These are phyloP conservation scores for Phaethon lepturus DNA, from an alignment of 2,113 vertebrate species.

Conservation along the genomic window DNA sequence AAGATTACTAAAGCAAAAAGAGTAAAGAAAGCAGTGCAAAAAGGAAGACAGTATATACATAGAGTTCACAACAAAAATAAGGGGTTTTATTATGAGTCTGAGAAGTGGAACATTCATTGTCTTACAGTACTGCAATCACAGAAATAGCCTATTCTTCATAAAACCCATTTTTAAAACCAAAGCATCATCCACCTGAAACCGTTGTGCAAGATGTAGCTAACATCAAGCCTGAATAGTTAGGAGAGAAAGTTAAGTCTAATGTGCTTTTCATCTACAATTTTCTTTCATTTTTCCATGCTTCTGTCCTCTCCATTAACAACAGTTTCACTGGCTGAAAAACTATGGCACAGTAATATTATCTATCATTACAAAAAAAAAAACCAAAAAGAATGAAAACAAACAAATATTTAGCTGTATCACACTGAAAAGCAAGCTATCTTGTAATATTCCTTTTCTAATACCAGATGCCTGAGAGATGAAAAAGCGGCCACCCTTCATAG, in stretches of 20 bases:
- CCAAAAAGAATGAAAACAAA: background rate
- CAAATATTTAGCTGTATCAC: background rate
- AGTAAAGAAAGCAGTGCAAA: background rate
- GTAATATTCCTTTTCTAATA: background rate
- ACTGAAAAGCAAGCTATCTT: background rate
- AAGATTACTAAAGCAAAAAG: background rate
- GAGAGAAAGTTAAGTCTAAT: background rate
- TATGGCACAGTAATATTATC: background rate
- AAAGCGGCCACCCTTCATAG: background rate
- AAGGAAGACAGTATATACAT: background rate
- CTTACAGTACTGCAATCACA: background rate
- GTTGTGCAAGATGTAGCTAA: background rate
- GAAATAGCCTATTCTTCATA: background rate
- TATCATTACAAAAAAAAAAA: background rate
- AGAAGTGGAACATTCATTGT: background rate
- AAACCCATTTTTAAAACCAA: background rate
- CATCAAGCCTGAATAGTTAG: background rate
- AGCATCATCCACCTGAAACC: background rate
- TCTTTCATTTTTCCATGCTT: background rate
- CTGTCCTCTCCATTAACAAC: background rate
- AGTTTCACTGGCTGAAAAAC: background rate
- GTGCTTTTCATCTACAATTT: background rate
- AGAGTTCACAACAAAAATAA: background rate
- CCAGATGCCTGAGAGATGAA: background rate
- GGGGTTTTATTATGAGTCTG: background rate